Percentiles rank a stretch among this genome's conserved stretches.
Evolutionary conservation across 2,113 vertebrate species (phyloP).

Genomic region (Poeciliopsis occidentalis): DNA sequence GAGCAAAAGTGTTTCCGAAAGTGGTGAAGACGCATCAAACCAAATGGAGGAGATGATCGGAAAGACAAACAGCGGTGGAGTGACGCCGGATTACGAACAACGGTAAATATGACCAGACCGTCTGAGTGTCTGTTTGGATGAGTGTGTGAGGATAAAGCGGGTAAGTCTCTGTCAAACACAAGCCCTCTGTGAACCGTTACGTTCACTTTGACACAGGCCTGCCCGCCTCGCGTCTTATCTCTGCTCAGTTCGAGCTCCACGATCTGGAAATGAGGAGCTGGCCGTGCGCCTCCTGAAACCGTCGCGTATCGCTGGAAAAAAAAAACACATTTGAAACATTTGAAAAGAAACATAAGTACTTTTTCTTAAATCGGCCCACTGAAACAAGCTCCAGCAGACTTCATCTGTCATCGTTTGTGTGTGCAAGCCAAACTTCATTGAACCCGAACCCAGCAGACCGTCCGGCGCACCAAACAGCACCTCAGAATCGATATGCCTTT

Average conservation of each 20-base stretch:
- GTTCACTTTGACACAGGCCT: conserved; percentile 13
- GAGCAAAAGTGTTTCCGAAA: conserved; percentile 2
- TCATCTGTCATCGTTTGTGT: conserved; percentile 67
- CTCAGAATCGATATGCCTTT: conserved; percentile 65
- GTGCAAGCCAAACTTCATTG: conserved; percentile 58
- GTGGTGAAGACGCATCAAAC: conserved; percentile 12
- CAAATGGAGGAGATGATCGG: conserved; percentile 24
- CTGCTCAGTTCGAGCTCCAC: neutral
- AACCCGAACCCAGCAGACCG: conserved; percentile 63
- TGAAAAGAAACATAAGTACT: neutral
- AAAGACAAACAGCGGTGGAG: conserved; percentile 26
- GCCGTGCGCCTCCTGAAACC: conserved; percentile 15
- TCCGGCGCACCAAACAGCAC: conserved; percentile 67
- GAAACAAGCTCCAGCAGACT: conserved; percentile 45
- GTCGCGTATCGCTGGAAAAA: conserved; percentile 25
- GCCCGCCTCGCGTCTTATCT: neutral
- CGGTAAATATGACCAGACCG: conserved; percentile 36
- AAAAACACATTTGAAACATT: neutral
- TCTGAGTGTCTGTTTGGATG: conserved; percentile 16
- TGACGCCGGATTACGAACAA: conserved; percentile 25
- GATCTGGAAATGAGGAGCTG: neutral
- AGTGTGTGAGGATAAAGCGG: conserved; percentile 15
- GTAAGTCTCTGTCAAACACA: conserved; percentile 14
- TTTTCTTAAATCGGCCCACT: conserved; percentile 42
- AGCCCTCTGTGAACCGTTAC: conserved; percentile 24